phyloP scores from a whole-genome alignment of 2,888 invertebrate species.

The Agonopterix arenella region DNA sequence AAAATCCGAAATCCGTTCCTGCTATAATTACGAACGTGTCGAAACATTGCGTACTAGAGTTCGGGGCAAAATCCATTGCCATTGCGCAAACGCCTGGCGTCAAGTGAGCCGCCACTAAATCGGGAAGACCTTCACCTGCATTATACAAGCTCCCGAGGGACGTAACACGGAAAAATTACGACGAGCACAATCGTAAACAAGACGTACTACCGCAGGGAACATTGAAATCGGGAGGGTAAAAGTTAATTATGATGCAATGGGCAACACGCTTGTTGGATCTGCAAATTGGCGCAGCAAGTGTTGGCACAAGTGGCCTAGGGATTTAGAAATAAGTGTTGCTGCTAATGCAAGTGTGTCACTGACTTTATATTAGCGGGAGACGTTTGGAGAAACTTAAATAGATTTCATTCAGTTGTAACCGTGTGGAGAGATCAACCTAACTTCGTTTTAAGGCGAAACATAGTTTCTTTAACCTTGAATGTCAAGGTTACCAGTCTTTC shows the following conservation, averaged over 20 bases:
- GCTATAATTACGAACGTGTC: conserved; percentile 24
- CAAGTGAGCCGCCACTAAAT: conserved; percentile 60
- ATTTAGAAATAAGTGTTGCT: conserved; percentile 9
- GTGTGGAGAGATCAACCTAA: not conserved
- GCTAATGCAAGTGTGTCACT: conserved; percentile 1
- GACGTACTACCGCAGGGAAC: conserved; percentile 12
- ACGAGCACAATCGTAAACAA: conserved; percentile 14
- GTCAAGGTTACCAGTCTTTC: too few relatives aligned
- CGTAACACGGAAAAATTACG: conserved; percentile 25
- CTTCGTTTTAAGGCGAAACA: too few relatives aligned
- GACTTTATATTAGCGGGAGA: conserved; percentile 1
- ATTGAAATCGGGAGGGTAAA: conserved; percentile 16
- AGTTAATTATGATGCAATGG: conserved; percentile 11
- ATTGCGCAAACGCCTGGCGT: conserved; percentile 52
- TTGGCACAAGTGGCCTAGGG: conserved; percentile 18
- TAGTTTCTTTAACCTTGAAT: too few relatives aligned
- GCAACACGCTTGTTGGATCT: conserved; percentile 14
- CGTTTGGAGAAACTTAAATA: not conserved
- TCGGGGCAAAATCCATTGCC: conserved; percentile 24
- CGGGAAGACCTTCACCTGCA: conserved; percentile 71
- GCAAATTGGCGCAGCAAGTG: conserved; percentile 19
- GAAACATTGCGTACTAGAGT: conserved; percentile 38
- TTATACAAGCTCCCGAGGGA: conserved; percentile 50
- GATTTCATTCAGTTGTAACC: not conserved
- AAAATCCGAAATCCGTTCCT: conserved; percentile 1